Evolutionary conservation across 2,888 invertebrate species (phyloP), one percentile per base, ranked within the genome.

Genomic region (Theretra japonica): DNA sequence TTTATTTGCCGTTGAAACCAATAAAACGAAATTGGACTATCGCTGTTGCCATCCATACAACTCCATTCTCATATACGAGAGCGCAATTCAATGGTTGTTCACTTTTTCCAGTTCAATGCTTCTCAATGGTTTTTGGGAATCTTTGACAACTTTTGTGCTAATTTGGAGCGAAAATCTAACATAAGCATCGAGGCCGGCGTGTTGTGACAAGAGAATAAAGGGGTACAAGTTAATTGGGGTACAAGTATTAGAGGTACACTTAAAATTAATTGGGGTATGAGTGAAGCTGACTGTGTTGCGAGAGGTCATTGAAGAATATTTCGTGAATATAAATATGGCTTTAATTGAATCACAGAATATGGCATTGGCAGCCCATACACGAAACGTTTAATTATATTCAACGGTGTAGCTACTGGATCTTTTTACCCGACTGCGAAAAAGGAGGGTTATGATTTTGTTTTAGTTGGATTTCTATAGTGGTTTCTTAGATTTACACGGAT

Each of bases 1-100:
- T 70, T 53, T 70, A 62, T 70, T 62, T 70, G 53, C 21, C 62
- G 70, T 33, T 70, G 33, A 56, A 70, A 53, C 53, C 50, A 28
- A 60, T 70, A 57, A 60, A 60, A 50, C 28, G 50, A 50, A 28
- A 70, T 70, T 70, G 59, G 25, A 60, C 28, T 23, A 28, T 56
- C 58, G 25, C 21, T 15, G n/a, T 41, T 41, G 23, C 62, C 41
- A 21, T 53, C 41, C 21, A 65, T 41, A 17, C 62, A 62, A 33
- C 21, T 62, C 21, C 11, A 41, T 41, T 65, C 62, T 65, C 62
- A 41, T 62, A 62, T 33, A 33, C 21, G 30, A 60, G 60, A 6
- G 21, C 19, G 19, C 5, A 2, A 30, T 60, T 60, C 30, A n/a
- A 60, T 60, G 17, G 62, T n/a, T 65, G 21, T 65, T 30, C 30